Base-by-base conservation (phyloP, 2,888 invertebrate genomes). In the Xanthia togata region DNA sequence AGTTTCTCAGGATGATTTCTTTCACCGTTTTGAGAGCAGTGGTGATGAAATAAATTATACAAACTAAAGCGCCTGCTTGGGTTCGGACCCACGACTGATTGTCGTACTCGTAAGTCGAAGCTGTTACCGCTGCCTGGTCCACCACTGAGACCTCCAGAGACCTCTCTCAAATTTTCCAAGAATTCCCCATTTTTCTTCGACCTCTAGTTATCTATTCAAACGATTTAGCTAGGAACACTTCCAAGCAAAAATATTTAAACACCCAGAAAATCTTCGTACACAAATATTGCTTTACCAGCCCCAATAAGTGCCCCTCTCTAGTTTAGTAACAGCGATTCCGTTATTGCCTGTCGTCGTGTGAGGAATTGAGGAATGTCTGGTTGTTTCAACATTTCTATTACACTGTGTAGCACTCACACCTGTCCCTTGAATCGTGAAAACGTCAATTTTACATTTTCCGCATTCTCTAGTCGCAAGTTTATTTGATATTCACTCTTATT, bases 371-470 rank as follows among this genome's bases (percentile, higher is more conserved):
- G 90, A 91, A 92, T 91, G 92, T 91, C 88, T 86, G 83, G 82
- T 89, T 83, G 89, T 89, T 85, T 84, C 89, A 87, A 93, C 91
- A 92, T 94, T 93, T 92, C 92, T 92, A 93, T 93, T 92, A 90
- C 90, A 79, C 76, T 68, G 70, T 74, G 78, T 79, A 78, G 83
- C 94, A 93, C 94, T 94, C 92, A 94, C 96, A 95, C 95, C 93
- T 94, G 93, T 86, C 84, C 86, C 87, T 83, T 93, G 92, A 92
- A 84, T 93, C 95, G 95, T 94, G 93, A 94, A 96, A 95, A 95
- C 93, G 94, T 88, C 94, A 95, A 95, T 95, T 95, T 95, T 92
- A 93, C 93, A 93, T 95, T 94, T 93, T 91, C 91, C 93, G 92
- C 94, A 94, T 94, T 90, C 89, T 90, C 84, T 88, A 85, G 85